Conservation (phyloP, 2,113 vertebrate species). For the Actinemys pallida region DNA sequence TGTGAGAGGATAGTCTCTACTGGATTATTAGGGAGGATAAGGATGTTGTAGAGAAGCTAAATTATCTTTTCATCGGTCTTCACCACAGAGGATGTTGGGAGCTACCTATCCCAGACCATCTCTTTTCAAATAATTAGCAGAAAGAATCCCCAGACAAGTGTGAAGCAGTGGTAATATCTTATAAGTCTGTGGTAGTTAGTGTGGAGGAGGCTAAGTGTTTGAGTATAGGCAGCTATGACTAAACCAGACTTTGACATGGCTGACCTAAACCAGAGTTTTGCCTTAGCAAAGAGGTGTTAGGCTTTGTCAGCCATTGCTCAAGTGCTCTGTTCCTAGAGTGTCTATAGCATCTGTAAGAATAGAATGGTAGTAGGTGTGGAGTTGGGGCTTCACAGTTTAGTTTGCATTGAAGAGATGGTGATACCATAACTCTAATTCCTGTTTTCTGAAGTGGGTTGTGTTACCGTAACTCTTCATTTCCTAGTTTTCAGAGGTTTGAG, state of each 20-base stretch:
- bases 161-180: not conserved
- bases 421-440: not conserved
- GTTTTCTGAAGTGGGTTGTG: accelerated
- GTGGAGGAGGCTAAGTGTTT: not conserved
- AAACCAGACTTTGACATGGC: not conserved
- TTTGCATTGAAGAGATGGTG: not conserved
- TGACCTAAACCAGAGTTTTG: not conserved
- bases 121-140: not conserved
- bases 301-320: not conserved
- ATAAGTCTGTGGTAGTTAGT: not conserved
- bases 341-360: not conserved
- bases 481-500: not conserved
- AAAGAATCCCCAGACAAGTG: not conserved
- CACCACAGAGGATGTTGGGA: not conserved
- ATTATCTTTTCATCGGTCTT: accelerated
- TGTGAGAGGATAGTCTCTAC: not conserved
- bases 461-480: not conserved
- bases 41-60: not conserved
- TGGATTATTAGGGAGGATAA: not conserved
- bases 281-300: not conserved
- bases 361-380: not conserved
- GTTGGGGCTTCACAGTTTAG: not conserved
- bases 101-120: not conserved
- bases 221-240: not conserved
- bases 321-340: not conserved